These are phyloP conservation scores for Heliconius ismenius DNA, from an alignment of 2,888 invertebrate species.

Conservation along the genomic window DNA sequence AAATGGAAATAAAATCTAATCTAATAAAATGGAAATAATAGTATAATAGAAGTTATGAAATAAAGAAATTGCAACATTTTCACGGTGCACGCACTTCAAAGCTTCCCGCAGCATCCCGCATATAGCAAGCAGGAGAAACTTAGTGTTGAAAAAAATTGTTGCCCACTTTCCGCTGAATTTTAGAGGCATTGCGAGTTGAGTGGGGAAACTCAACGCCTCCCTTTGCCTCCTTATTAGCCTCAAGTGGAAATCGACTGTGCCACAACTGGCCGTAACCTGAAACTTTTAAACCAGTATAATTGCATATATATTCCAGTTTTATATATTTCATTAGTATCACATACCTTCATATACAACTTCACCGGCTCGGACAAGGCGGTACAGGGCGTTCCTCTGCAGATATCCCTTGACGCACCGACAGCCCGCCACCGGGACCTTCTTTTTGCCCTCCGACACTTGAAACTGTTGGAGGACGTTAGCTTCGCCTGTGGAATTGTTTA, in stretches of 20 bases:
- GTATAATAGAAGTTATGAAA: no score
- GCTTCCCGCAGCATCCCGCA: neutral
- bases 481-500: constrained; percentile 83
- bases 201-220: neutral
- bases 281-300: neutral
- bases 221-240: neutral
- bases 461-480: constrained; percentile 93
- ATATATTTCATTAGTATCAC: neutral
- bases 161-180: no score
- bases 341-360: constrained; percentile 87
- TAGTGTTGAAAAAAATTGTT: no score
- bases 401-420: constrained; percentile 91
- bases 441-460: constrained; percentile 88
- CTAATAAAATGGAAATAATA: no score
- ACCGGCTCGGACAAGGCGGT: constrained; percentile 85
- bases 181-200: no score
- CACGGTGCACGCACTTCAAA: no score
- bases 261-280: no score
- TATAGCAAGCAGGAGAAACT: no score
- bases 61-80: no score
- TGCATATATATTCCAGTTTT: no score
- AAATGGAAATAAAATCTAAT: no score
- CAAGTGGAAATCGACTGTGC: no score
- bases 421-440: constrained; percentile 93
- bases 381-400: constrained; percentile 85